Evolutionary conservation across 2,113 vertebrate species (phyloP).

Genomic region (Ictalurus punctatus): DNA sequence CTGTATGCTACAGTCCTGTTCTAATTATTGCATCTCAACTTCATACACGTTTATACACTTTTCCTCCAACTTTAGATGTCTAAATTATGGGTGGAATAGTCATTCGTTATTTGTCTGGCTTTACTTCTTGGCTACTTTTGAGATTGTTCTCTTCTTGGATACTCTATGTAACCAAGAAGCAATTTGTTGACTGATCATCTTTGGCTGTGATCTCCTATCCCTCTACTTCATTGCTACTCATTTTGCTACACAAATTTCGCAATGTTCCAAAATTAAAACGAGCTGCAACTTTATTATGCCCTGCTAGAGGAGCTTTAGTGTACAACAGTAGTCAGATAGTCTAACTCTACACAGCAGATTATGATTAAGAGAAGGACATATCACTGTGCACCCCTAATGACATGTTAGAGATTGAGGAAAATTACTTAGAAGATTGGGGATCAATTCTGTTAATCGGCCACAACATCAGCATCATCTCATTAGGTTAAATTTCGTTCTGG

Average conservation of each 20-base stretch:
- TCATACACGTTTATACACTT: not conserved
- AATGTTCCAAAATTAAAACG: constrained; percentile 4
- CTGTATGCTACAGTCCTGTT: not conserved
- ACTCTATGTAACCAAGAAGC: not conserved
- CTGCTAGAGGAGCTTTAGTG: constrained; percentile 12
- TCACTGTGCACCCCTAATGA: not conserved
- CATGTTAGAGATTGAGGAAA: constrained; percentile 7
- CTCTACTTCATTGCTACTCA: not conserved
- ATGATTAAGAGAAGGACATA: constrained; percentile 28
- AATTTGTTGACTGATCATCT: not conserved
- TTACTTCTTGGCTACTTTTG: not conserved
- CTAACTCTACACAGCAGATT: constrained; percentile 10
- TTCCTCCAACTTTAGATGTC: not conserved
- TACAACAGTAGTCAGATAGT: not conserved
- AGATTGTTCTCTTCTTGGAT: not conserved
- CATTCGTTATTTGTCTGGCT: not conserved
- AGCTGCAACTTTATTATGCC: not conserved
- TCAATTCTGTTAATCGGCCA: constrained; percentile 32
- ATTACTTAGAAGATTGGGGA: constrained; percentile 19
- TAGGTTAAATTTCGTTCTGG: constrained; percentile 20
- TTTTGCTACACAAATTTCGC: not conserved
- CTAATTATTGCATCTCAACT: not conserved
- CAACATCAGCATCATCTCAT: constrained; percentile 36
- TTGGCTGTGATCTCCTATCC: not conserved
- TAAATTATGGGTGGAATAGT: not conserved